A percentile compares a stretch with the other conserved stretches of the same genome.
Conservation (phyloP, 2,888 invertebrate species). For the Matsumyia berberina region DNA sequence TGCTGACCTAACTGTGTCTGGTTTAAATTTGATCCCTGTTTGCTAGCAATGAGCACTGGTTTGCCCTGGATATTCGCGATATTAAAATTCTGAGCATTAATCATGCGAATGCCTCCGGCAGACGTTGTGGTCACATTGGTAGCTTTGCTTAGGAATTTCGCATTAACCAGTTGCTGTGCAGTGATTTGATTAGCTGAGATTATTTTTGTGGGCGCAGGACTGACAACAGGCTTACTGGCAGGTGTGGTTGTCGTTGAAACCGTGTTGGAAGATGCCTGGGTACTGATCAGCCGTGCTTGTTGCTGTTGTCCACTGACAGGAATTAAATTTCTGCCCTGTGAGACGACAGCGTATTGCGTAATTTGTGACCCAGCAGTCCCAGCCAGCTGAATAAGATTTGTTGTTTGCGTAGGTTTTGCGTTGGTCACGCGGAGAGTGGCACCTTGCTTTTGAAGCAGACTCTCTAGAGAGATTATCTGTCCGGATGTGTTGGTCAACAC, state of each 20-base stretch:
- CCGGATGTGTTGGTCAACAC: conserved; percentile 88
- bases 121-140: conserved; percentile 70
- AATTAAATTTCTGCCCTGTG: conserved; percentile 85
- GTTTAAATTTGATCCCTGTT: conserved; percentile 77
- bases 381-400: conserved; percentile 85
- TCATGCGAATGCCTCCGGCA: conserved; percentile 84
- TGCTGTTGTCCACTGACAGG: conserved; percentile 80
- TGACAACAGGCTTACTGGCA: conserved; percentile 65
- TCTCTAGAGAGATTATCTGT: conserved; percentile 83
- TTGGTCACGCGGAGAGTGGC: conserved; percentile 84
- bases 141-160: conserved; percentile 84
- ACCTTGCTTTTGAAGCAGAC: conserved; percentile 81
- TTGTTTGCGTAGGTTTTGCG: conserved; percentile 84
- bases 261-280: conserved; percentile 76
- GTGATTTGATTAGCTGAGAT: conserved; percentile 77
- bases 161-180: conserved; percentile 84
- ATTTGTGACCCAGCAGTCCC: conserved; percentile 80
- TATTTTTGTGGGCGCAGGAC: conserved; percentile 73
- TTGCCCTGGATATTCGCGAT: conserved; percentile 86
- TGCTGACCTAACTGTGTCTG: conserved; percentile 83
- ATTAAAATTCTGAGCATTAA: conserved; percentile 84
- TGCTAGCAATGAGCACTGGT: conserved; percentile 86
- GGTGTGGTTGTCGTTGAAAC: conserved; percentile 71
- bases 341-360: conserved; percentile 85
- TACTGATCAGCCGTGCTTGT: conserved; percentile 79